phyloP scores from a whole-genome alignment of 2,113 vertebrate genomes.

The Dicaeum eximium region DNA sequence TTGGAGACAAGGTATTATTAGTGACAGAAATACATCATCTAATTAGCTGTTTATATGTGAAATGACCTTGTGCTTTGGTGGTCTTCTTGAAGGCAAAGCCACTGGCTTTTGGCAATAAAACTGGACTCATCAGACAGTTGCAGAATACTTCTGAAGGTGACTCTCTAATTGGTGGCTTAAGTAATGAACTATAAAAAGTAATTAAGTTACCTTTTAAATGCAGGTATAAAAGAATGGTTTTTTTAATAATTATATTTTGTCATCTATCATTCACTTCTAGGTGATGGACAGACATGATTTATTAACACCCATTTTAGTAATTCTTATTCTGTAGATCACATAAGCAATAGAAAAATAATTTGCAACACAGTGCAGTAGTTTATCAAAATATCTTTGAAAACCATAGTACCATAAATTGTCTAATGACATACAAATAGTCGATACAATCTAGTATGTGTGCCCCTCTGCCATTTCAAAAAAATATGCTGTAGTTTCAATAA shows the following conservation, averaged over 20 bases:
- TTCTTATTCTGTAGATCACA: background rate
- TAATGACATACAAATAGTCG: background rate
- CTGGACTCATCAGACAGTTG: background rate
- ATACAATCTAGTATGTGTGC: background rate
- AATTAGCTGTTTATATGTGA: background rate
- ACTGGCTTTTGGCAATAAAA: background rate
- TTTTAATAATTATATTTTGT: background rate
- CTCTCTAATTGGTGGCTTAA: background rate
- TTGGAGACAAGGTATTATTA: background rate
- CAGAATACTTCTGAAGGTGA: background rate
- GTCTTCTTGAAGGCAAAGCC: background rate
- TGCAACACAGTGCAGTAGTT: background rate
- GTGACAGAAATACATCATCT: background rate
- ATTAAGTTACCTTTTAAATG: background rate
- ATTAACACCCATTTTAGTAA: background rate
- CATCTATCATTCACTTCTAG: background rate
- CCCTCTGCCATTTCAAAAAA: background rate
- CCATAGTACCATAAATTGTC: background rate
- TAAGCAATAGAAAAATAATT: background rate
- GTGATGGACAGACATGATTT: background rate
- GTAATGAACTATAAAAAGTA: background rate
- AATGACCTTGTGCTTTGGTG: background rate
- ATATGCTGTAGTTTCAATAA: background rate
- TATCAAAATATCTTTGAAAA: background rate
- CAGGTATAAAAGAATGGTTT: background rate